Conservation (phyloP, 2,888 invertebrate genomes). For the Clitarchus hookeri region DNA sequence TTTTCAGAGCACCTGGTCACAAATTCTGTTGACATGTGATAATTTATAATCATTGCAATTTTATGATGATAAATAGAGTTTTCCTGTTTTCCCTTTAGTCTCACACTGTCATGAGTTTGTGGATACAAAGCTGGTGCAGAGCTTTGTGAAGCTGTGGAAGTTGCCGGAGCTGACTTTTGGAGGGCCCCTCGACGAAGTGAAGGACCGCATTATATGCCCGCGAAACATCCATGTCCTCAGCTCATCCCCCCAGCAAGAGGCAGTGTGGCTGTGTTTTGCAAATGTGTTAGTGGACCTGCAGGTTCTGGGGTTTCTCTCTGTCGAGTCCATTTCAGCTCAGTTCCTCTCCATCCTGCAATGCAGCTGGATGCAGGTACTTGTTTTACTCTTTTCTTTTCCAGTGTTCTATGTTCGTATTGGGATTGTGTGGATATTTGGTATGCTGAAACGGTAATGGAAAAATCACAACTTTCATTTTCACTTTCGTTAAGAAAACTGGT, state of each 20-base stretch:
- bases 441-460: too few relatives aligned
- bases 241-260: not conserved
- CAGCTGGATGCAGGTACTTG: not conserved
- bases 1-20: too few relatives aligned
- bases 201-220: not conserved
- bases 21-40: too few relatives aligned
- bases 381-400: too few relatives aligned
- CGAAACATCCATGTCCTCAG: not conserved
- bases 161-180: not conserved
- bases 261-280: not conserved
- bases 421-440: too few relatives aligned
- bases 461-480: too few relatives aligned
- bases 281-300: not conserved
- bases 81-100: not conserved
- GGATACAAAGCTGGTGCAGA: not conserved
- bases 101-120: not conserved
- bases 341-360: conserved; percentile 2
- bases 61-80: too few relatives aligned
- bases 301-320: not conserved
- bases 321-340: not conserved
- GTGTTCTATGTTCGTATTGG: too few relatives aligned
- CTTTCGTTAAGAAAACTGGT: too few relatives aligned
- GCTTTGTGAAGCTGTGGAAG: not conserved
- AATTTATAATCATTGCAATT: too few relatives aligned
- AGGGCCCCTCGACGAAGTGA: not conserved